Percentiles rank a stretch among this genome's conserved stretches.
These are phyloP conservation scores for Nesometra sesokonis DNA, from an alignment of 35 echinoderm and acorn worm genomes.

Conservation along the genomic window DNA sequence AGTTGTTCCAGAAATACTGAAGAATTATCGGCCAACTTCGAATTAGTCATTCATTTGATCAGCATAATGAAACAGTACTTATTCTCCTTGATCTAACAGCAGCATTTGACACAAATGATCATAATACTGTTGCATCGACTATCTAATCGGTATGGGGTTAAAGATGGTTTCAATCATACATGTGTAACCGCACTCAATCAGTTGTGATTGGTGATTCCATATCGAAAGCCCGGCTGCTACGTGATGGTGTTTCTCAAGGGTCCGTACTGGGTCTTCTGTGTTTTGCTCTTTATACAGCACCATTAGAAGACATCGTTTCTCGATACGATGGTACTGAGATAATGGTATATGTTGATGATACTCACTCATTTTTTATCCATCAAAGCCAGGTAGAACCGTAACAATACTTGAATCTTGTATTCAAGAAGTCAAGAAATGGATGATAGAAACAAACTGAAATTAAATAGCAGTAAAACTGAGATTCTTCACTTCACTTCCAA, in stretches of 20 bases:
- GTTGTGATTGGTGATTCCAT: neutral
- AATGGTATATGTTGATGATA: constrained; percentile 55
- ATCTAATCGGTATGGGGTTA: constrained; percentile 30
- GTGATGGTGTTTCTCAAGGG: constrained; percentile 52
- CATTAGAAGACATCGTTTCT: constrained; percentile 27
- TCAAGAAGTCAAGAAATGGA: constrained; percentile 4
- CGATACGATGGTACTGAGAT: constrained; percentile 4
- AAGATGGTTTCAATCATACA: constrained; percentile 46
- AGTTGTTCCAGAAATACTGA: neutral
- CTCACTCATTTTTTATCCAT: constrained; percentile 18
- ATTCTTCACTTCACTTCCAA: neutral
- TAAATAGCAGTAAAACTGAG: constrained; percentile 2
- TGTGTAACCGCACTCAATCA: constrained; percentile 15
- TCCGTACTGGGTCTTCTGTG: constrained; percentile 41
- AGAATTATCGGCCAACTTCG: constrained; percentile 2
- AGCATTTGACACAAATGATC: neutral
- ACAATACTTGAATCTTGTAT: neutral
- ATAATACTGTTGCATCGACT: neutral
- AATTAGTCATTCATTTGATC: neutral
- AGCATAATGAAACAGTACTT: neutral
- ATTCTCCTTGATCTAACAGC: neutral
- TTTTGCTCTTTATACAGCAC: constrained; percentile 50
- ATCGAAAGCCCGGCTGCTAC: constrained; percentile 5
- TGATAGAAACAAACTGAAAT: constrained; percentile 7
- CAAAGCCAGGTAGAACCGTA: neutral